A percentile compares a stretch with the other conserved stretches of the same genome.
phyloP scores from a whole-genome alignment of 1,140 invertebrate genomes.

The Oreohelix idahoensis region DNA sequence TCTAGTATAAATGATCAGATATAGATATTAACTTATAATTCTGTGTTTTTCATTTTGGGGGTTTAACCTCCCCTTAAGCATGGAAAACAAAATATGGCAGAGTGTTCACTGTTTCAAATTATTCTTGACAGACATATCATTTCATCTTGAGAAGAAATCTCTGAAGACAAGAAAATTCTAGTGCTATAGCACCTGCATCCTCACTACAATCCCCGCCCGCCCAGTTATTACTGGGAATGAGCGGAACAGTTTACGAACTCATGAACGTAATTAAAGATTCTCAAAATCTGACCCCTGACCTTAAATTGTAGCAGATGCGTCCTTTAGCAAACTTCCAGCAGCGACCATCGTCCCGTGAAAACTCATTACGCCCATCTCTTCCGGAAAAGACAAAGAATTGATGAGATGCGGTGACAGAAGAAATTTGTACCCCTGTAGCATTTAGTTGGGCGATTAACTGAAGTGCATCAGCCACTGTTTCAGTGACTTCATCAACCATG shows the following conservation, averaged over 20 bases:
- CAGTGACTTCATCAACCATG: neutral
- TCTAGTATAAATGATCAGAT: too few relatives aligned
- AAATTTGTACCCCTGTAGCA: constrained; percentile 22
- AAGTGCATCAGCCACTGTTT: constrained; percentile 13
- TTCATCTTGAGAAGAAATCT: neutral
- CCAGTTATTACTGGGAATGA: neutral
- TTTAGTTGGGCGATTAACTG: constrained; percentile 15
- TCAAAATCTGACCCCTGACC: constrained; percentile 33
- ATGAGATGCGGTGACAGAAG: constrained; percentile 16
- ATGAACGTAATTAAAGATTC: neutral
- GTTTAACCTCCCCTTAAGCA: too few relatives aligned
- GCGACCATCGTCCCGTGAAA: constrained; percentile 12
- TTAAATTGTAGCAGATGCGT: constrained; percentile 38
- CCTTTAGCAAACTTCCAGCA: constrained; percentile 4
- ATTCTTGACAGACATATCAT: neutral
- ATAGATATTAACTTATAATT: too few relatives aligned
- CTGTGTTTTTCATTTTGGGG: too few relatives aligned
- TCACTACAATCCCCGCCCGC: neutral
- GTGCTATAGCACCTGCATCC: neutral
- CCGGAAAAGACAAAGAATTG: neutral
- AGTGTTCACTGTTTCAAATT: too few relatives aligned
- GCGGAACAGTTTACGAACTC: constrained; percentile 10
- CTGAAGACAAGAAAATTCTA: neutral
- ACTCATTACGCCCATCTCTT: constrained; percentile 21
- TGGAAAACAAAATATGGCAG: too few relatives aligned